Base-by-base conservation (phyloP, 2,888 invertebrate species). In the Pteria penguin region DNA sequence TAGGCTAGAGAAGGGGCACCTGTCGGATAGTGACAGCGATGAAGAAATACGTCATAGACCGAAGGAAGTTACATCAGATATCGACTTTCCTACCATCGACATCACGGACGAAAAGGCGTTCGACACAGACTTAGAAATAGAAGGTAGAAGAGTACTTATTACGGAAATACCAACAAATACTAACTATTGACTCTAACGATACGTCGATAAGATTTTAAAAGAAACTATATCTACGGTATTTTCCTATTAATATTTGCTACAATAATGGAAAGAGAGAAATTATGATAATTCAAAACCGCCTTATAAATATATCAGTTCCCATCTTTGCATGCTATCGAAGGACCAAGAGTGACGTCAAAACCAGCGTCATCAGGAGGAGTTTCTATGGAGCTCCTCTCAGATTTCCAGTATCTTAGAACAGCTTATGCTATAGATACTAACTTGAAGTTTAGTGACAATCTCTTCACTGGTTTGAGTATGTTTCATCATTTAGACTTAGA, bases 51-150 rank as follows among this genome's bases (percentile, higher is more conserved):
- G 58, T n/a, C 65, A 63, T 22, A 66, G 31, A 24, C 63, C 67
- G 33, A 8, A 78, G 72, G 60, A 72, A 8, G 57, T 67, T 52
- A 63, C 62, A 11, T 83, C 85, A 26, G 87, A 88, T 29, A 68
- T 79, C n/a, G 87, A 88, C 72, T 76, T 84, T 24, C 61, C 78
- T 4, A 66, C 75, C 2, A 80, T 84, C 3, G 88, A 88, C 68
- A 84, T 87, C 57, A 76, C 57, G 29, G 89, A 88, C 67, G 91
- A 91, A 52, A 89, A 87, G 62, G 90, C 88, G 14, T 91, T 89
- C 86, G 91, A 91, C 78, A 91, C 91, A 5, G 91, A 91, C 72
- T 80, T 91, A 29, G 91, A 91, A 79, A 79, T 79, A 1, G 90
- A 91, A 84, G 90, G 90, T 90, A 78, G 66, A 77, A n/a, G n/a